phyloP scores from a whole-genome alignment of 1,140 invertebrate species.

The Achroia grisella region DNA sequence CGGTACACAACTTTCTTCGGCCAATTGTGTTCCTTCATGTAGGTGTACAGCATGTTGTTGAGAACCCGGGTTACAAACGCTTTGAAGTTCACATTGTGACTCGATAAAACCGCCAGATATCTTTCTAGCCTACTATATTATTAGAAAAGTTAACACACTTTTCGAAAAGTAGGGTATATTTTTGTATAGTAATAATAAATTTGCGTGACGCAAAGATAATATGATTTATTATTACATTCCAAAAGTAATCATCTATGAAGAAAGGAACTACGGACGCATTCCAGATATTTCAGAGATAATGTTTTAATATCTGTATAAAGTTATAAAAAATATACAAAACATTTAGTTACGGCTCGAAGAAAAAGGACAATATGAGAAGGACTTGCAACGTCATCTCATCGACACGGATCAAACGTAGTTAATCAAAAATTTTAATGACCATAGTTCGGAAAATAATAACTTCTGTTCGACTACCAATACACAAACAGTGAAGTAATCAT shows the following conservation, averaged over 20 bases:
- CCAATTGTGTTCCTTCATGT: no score
- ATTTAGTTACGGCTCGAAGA: slow-evolving; percentile 59
- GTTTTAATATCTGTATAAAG: slow-evolving; percentile 57
- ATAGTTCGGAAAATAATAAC: slow-evolving; percentile 73
- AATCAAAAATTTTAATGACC: slow-evolving; percentile 74
- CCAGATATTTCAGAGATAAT: slow-evolving; percentile 40
- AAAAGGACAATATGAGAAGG: slow-evolving; percentile 47
- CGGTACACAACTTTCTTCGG: no score
- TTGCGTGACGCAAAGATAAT: no score
- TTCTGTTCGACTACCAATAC: slow-evolving; percentile 53
- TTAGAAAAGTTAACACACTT: no score
- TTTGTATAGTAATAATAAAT: no score
- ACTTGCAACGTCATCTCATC: slow-evolving; percentile 63
- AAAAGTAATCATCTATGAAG: slow-evolving; percentile 20
- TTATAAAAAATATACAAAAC: slow-evolving; percentile 55
- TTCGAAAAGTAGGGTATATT: no score
- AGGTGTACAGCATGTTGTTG: no score
- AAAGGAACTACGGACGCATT: slow-evolving; percentile 25
- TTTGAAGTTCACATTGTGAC: no score
- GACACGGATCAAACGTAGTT: slow-evolving; percentile 68
- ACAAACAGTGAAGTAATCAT: slow-evolving; percentile 16
- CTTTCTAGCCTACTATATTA: no score
- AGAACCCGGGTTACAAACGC: no score
- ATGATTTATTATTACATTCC: slow-evolving; percentile 4
- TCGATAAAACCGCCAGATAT: no score